A percentile compares a stretch with the other conserved stretches of the same genome.
phyloP scores from a whole-genome alignment of 2,113 vertebrate genomes.

The Circaetus gallicus region DNA sequence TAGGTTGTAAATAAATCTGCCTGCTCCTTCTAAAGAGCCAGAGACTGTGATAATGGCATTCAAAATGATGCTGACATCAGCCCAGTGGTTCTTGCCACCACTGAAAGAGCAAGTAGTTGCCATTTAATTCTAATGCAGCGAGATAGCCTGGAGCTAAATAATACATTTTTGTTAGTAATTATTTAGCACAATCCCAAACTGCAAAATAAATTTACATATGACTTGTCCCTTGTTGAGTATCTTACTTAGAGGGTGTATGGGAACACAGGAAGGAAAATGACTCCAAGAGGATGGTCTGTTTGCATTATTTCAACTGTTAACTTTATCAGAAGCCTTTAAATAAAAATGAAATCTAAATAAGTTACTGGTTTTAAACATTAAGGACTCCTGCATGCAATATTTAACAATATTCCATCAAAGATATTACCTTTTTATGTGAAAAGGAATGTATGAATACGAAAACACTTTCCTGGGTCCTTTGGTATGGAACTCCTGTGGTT shows the following conservation, averaged over 20 bases:
- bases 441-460: background rate
- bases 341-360: conserved; percentile 51
- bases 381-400: conserved; percentile 23
- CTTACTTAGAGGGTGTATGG: conserved; percentile 1
- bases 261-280: background rate
- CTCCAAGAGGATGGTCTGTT: conserved; percentile 6
- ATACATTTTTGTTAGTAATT: conserved; percentile 66
- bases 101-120: conserved; percentile 5
- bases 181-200: conserved; percentile 48
- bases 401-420: conserved; percentile 28
- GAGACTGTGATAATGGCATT: background rate
- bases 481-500: background rate
- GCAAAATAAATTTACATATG: conserved; percentile 53
- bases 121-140: conserved; percentile 19
- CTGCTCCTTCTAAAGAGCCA: background rate
- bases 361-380: conserved; percentile 39
- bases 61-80: conserved; percentile 15
- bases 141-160: conserved; percentile 49
- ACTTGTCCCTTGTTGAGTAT: background rate
- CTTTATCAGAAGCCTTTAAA: conserved; percentile 24
- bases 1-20: conserved; percentile 26
- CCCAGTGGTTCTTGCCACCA: background rate
- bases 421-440: conserved; percentile 49
- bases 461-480: background rate
- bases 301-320: conserved; percentile 34